A percentile compares a stretch with the other conserved stretches of the same genome.
Conservation (phyloP, 2,888 invertebrate genomes). For the Heliconius hortense region DNA sequence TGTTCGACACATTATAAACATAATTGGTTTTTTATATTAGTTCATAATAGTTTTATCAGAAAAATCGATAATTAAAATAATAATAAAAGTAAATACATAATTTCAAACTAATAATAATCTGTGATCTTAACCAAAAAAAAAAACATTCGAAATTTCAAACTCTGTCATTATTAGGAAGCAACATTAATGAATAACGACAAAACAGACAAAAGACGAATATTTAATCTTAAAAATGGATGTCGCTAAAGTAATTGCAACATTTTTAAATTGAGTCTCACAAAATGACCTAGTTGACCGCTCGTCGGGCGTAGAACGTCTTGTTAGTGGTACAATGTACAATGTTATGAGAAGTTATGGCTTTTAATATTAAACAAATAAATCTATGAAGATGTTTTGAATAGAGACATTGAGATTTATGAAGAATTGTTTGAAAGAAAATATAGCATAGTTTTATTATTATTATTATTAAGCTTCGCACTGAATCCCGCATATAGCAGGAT, state of each 20-base stretch:
- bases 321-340: not conserved
- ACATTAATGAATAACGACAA: slow-evolving; percentile 8
- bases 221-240: slow-evolving; percentile 22
- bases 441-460: too few relatives aligned
- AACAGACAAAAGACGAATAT: slow-evolving; percentile 7
- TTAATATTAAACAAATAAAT: slow-evolving; percentile 9
- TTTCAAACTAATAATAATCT: not conserved
- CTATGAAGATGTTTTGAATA: not conserved
- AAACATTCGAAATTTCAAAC: not conserved
- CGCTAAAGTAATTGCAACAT: slow-evolving; percentile 20
- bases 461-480: too few relatives aligned
- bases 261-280: slow-evolving; percentile 25
- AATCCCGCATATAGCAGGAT: too few relatives aligned
- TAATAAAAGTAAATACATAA: too few relatives aligned
- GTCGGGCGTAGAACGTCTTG: slow-evolving; percentile 8
- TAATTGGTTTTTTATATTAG: not conserved
- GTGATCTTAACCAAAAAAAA: not conserved
- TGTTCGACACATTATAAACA: not conserved
- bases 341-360: slow-evolving; percentile 13
- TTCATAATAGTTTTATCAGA: not conserved
- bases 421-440: not conserved
- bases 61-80: too few relatives aligned
- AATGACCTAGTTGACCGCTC: slow-evolving; percentile 25
- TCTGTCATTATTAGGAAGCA: not conserved
- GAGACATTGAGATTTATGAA: not conserved